Base-by-base conservation (phyloP, 2,797 vertebrate genomes). In the Pteronotus mesoamericanus region DNA sequence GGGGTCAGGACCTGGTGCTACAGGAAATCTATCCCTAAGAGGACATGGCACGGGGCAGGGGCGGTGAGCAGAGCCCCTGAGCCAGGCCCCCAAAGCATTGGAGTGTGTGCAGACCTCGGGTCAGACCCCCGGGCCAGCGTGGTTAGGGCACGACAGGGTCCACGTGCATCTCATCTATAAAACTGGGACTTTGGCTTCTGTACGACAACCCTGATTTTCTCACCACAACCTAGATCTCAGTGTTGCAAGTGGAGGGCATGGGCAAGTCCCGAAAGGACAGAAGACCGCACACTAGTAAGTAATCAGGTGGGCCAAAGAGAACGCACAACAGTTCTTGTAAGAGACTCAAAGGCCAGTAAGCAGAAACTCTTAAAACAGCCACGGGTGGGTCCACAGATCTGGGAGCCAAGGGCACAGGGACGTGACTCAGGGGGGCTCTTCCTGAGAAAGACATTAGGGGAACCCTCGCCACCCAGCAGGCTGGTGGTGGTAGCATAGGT, bases 191-290 rank as follows among this genome's bases (percentile, higher is more conserved):
- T 57, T 5, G 15, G 29, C 9, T 51, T 44, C 68, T 55, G 44
- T 6, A 21, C 34, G 29, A 16, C 21, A 26, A 26, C 26, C 34
- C 82, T 77, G 37, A 86, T 46, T 66, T 39, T 78, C 68, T 97
- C 59, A 39, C 9, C 8, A 44, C 11, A 57, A 22, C 18, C 16
- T 79, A 42, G 26, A 11, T 29, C 44, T 37, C 24, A 1, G 48
- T 59, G 78, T 46, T 37, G 89, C 26, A n/a, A 29, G 22, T 5
- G 75, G 86, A 68, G 12, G 39, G 19, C 7, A 86, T 0, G 16
- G 22, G 15, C 72, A 75, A 22, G 48, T 24, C 66, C 32, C 51
- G 57, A 85, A 88, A 48, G 22, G 7, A 22, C 2, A 37, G 71
- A 69, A 90, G 19, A 19, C 18, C 48, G 59, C 6, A 10, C 1